phyloP scores from a whole-genome alignment of 2,797 vertebrate genomes.

The Sebastes cheni region DNA sequence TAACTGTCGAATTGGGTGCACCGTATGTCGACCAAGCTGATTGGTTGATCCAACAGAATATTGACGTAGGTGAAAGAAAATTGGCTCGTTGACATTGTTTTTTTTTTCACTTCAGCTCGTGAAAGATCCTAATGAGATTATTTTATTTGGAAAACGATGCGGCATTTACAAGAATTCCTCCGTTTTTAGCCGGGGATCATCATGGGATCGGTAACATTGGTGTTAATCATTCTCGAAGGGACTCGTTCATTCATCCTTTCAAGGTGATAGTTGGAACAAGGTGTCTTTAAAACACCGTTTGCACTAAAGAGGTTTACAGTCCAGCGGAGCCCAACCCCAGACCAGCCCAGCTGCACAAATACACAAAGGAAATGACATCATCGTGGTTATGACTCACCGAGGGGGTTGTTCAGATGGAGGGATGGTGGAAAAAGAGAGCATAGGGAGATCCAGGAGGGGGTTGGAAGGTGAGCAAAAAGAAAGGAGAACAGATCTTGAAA shows the following conservation, averaged over 20 bases:
- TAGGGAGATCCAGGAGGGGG: background rate
- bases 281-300: slow-evolving; percentile 24
- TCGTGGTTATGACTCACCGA: slow-evolving; percentile 44
- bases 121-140: background rate
- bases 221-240: slow-evolving; percentile 3
- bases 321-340: slow-evolving; percentile 20
- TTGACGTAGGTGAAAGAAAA: background rate
- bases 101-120: background rate
- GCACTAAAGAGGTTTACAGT: slow-evolving; percentile 34
- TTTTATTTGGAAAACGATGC: background rate
- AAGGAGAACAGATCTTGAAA: background rate
- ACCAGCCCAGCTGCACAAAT: slow-evolving; percentile 68
- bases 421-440: slow-evolving; percentile 2
- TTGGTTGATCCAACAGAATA: background rate
- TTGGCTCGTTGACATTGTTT: background rate
- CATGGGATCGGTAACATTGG: background rate
- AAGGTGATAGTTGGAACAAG: slow-evolving; percentile 32
- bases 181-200: background rate
- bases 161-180: background rate
- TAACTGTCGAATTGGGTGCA: no score
- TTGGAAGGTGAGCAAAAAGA: background rate
- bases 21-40: background rate
- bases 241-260: background rate
- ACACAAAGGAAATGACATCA: slow-evolving; percentile 75
- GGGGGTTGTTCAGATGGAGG: slow-evolving; percentile 20